Base-by-base conservation (phyloP, 2,113 vertebrate genomes). In the Morone chrysops region DNA sequence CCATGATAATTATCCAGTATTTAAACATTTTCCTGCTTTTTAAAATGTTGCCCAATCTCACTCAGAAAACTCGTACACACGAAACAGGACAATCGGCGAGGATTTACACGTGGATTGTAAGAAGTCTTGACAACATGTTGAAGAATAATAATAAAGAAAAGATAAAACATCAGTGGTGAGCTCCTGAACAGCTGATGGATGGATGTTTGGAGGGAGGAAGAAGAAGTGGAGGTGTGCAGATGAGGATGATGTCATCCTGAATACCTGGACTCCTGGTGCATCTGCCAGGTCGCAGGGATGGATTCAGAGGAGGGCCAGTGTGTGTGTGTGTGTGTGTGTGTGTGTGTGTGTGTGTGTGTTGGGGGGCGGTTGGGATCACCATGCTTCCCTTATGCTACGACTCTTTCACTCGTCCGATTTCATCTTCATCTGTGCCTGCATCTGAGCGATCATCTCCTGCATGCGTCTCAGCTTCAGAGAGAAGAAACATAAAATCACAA, bases 391-490 rank as follows among this genome's bases (percentile, higher is more conserved):
- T 74, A 59, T 54, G 40, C 65, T 40, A 22, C 0, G 14, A 45
- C 48, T 25, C 36, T 67, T 82, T 96, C 76, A 97, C 73, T 97
- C 96, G 13, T 97, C 97, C 4, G 92, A 94, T 87, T 97, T 96
- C 95, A 96, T 96, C 90, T 95, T 95, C 96, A 98, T 96, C 85
- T 97, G 96, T 56, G 96, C 97, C 90, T 96, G 96, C 96, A 97
- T 97, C 81, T 96, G 96, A 54, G 94, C 94, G 53, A 97, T 97
- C 97, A 98, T 97, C 94, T 98, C 95, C 89, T 97, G 97, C 96
- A 97, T 97, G 87, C 96, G 95, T 73, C 96, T 96, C 92, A 97
- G 89, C 96, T 97, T 71, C 0, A 89, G 88, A 63, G 31, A 67
- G 22, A 60, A 31, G 17, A 85, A 10, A 66, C n/a, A 66, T 0